These are phyloP conservation scores for Heliangelus exortis DNA, from an alignment of 2,797 vertebrate species.

Conservation along the genomic window DNA sequence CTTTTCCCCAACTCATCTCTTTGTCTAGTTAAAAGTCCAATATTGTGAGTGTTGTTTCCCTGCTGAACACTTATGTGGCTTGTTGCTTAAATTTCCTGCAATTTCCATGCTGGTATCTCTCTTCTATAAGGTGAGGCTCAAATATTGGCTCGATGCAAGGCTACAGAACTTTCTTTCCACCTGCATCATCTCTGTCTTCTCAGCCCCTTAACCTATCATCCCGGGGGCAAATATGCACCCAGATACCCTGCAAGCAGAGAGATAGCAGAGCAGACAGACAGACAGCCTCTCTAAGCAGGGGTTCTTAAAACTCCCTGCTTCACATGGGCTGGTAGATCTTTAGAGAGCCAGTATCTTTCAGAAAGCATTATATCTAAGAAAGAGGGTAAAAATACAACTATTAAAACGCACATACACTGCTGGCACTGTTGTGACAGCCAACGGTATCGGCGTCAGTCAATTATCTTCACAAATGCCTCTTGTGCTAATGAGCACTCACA, in stretches of 20 bases:
- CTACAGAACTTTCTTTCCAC: neutral
- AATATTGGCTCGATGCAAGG: neutral
- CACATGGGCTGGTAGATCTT: conserved; percentile 42
- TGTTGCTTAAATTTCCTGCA: neutral
- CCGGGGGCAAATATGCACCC: neutral
- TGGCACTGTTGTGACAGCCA: conserved; percentile 90
- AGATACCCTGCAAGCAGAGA: neutral
- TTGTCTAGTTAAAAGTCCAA: neutral
- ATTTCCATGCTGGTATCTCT: neutral
- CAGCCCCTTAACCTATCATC: neutral
- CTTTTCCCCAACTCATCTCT: neutral
- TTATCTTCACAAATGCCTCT: conserved; percentile 99
- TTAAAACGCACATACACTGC: conserved; percentile 81
- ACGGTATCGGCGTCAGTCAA: conserved; percentile 94
- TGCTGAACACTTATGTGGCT: rapidly evolving
- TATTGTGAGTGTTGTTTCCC: neutral
- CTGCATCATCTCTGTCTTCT: neutral
- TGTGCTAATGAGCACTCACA: conserved; percentile 99
- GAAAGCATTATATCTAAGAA: conserved; percentile 72
- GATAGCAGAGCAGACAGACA: neutral
- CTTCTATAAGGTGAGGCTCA: neutral
- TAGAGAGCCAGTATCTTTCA: conserved; percentile 67
- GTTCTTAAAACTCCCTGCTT: conserved; percentile 38
- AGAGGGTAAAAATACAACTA: conserved; percentile 70
- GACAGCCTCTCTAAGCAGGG: neutral